Conservation (phyloP, 2,113 vertebrate species). For the Mobula birostris region DNA sequence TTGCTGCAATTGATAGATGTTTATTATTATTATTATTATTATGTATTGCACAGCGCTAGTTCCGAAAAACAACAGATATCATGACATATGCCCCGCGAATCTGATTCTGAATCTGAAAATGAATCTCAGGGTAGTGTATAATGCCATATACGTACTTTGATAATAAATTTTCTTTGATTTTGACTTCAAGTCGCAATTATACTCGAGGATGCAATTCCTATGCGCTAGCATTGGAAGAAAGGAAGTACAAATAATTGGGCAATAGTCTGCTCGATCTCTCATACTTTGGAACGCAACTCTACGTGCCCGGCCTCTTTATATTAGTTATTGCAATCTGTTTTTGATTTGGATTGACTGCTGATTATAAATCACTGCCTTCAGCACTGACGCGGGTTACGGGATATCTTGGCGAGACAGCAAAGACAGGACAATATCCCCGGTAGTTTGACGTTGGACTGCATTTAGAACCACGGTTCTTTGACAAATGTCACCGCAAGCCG, state of each 20-base stretch:
- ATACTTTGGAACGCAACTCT: not conserved
- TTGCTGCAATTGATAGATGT: too few species aligned
- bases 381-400: not conserved
- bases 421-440: too few species aligned
- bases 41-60: too few species aligned
- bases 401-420: not conserved
- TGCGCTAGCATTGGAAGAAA: not conserved
- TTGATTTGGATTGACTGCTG: not conserved
- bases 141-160: too few species aligned
- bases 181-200: not conserved
- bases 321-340: not conserved
- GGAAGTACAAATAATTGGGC: not conserved
- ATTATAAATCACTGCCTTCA: not conserved
- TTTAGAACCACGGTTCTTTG: not conserved
- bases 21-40: too few species aligned
- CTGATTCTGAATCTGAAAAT: too few species aligned
- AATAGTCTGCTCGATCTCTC: not conserved
- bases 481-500: too few species aligned
- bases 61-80: too few species aligned
- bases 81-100: too few species aligned
- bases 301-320: not conserved
- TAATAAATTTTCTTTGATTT: too few species aligned
- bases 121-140: too few species aligned
- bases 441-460: not conserved
- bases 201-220: not conserved